Evolutionary conservation across 2,113 vertebrate species (phyloP).

Genomic region (Eonycteris spelaea): DNA sequence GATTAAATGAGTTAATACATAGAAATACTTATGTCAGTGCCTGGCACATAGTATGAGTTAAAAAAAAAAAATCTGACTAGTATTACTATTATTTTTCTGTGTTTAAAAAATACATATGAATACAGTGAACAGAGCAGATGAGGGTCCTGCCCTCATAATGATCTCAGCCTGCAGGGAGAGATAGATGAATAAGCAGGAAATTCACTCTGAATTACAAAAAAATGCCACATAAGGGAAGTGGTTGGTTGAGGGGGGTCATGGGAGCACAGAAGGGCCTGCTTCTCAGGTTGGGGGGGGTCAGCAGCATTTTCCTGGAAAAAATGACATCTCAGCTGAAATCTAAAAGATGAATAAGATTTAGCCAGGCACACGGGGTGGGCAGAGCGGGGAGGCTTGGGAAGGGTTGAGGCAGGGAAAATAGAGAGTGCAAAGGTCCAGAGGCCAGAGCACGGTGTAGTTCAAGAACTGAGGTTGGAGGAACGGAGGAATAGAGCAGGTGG

Average conservation of each 20-base stretch:
- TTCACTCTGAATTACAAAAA: background rate
- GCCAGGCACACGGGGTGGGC: background rate
- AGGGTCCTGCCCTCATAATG: background rate
- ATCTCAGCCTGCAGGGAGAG: background rate
- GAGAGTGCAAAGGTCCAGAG: background rate
- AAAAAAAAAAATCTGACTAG: background rate
- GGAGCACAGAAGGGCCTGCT: background rate
- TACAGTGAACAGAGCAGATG: background rate
- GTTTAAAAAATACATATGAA: background rate
- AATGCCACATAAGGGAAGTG: conserved; percentile 64
- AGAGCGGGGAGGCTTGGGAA: background rate
- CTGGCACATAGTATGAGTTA: background rate
- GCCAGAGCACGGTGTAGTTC: background rate
- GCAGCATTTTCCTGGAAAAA: conserved; percentile 47
- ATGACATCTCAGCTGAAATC: conserved; percentile 49
- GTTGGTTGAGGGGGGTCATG: conserved; percentile 35
- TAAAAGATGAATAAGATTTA: conserved; percentile 16
- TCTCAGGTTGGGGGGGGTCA: conserved; percentile 55
- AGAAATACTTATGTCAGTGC: background rate
- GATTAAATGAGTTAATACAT: background rate
- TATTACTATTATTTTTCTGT: background rate
- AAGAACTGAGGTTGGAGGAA: background rate
- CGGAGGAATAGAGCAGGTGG: background rate
- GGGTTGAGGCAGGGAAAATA: background rate
- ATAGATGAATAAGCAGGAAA: conserved; percentile 58